Conservation (phyloP, 2,113 vertebrate genomes). For the Callaeas wilsoni region DNA sequence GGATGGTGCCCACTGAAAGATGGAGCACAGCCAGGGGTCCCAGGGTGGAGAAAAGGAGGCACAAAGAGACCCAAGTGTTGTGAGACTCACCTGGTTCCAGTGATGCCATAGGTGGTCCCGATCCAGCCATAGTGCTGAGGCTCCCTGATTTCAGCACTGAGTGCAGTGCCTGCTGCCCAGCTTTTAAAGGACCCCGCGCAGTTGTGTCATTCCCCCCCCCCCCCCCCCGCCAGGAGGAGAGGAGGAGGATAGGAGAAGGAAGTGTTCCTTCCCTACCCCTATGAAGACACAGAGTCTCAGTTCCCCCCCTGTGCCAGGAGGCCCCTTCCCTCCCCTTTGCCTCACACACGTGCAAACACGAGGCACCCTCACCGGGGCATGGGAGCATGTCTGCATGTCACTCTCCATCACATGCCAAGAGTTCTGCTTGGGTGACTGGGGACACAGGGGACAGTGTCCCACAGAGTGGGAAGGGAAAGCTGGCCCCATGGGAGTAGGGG, state of each 20-base stretch:
- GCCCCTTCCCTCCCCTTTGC: background rate
- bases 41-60: background rate
- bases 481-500: background rate
- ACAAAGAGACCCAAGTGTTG: background rate
- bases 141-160: background rate
- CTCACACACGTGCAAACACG: background rate
- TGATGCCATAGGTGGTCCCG: background rate
- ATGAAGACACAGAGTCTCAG: background rate
- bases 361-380: no score
- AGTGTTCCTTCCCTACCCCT: background rate
- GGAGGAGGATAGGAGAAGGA: constrained; percentile 3
- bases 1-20: fast-evolving
- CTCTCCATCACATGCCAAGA: background rate
- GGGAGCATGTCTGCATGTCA: fast-evolving
- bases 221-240: background rate
- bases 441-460: background rate
- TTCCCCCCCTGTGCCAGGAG: background rate
- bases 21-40: background rate
- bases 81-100: constrained; percentile 28
- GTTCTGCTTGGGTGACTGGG: background rate
- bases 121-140: background rate
- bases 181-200: background rate
- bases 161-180: background rate
- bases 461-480: background rate
- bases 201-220: background rate